Conservation (phyloP, 2,888 invertebrate genomes). For the Nephrocerus scutellatus region DNA sequence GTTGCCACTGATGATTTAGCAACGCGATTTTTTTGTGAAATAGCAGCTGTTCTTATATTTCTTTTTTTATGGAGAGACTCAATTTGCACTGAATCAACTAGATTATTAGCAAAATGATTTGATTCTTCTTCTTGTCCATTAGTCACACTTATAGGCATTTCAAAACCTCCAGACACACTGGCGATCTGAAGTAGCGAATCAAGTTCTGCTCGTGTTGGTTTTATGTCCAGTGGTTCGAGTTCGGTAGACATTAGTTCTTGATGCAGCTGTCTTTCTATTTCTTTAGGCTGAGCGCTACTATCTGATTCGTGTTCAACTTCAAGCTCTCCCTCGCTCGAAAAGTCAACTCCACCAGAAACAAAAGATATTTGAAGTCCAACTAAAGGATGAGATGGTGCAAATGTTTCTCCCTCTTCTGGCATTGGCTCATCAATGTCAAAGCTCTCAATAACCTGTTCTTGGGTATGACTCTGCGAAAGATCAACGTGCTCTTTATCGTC, state of each 20-base stretch:
- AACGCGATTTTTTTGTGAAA: no score
- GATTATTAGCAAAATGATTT: background rate
- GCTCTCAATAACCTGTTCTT: no score
- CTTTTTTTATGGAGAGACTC: no score
- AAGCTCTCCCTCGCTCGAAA: slow-evolving; percentile 11
- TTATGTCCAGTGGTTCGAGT: slow-evolving; percentile 31
- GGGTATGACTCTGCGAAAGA: slow-evolving; percentile 4
- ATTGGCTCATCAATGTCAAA: slow-evolving; percentile 12
- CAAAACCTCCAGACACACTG: slow-evolving; percentile 34
- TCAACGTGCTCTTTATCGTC: slow-evolving; percentile 12
- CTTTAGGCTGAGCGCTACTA: background rate
- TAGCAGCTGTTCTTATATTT: no score
- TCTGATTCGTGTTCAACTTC: no score
- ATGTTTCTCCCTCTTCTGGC: slow-evolving; percentile 22
- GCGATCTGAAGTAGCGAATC: slow-evolving; percentile 38
- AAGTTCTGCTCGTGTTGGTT: slow-evolving; percentile 37
- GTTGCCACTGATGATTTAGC: no score
- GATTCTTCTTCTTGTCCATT: background rate
- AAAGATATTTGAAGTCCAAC: slow-evolving; percentile 33
- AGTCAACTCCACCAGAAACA: slow-evolving; percentile 30
- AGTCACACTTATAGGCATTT: slow-evolving; percentile 20
- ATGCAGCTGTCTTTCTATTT: background rate
- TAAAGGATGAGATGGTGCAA: slow-evolving; percentile 39
- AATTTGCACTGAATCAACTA: no score
- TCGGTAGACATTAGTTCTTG: no score